A percentile compares a stretch with the other conserved stretches of the same genome.
phyloP scores from a whole-genome alignment of 2,797 vertebrate species.

The Lutjanus campechanus region DNA sequence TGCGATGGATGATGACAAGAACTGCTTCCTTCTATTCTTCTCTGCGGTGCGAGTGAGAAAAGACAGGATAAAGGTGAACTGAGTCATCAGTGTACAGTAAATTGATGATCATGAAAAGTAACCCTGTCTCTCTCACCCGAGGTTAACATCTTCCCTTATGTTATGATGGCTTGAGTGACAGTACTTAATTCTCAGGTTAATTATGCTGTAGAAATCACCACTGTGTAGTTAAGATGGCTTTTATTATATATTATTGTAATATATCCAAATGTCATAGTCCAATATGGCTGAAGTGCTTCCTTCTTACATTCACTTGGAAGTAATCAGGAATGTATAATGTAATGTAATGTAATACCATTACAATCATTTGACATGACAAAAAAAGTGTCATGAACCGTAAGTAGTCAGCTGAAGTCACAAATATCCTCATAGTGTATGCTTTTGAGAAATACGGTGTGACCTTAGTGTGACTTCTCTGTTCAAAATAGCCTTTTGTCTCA shows the following conservation, averaged over 20 bases:
- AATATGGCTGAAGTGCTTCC: neutral
- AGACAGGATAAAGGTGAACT: constrained; percentile 9
- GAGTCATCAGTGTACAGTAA: constrained; percentile 4
- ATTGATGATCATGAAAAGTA: constrained; percentile 39
- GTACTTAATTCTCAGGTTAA: constrained; percentile 26
- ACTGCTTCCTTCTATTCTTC: neutral
- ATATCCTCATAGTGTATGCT: neutral
- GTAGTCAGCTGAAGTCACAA: neutral
- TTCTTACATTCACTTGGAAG: neutral
- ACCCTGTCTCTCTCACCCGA: constrained; percentile 25
- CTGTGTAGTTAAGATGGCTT: constrained; percentile 7
- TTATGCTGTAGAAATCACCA: neutral
- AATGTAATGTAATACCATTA: neutral
- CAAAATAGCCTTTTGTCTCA: neutral
- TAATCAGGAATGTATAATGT: neutral
- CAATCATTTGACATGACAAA: neutral
- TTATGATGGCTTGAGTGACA: constrained; percentile 23
- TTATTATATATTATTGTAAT: neutral
- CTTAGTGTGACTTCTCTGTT: neutral
- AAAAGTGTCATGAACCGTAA: neutral
- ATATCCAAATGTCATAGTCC: neutral
- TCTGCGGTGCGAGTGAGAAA: neutral
- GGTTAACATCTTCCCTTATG: constrained; percentile 28
- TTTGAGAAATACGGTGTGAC: neutral
- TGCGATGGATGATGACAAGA: neutral